Base-by-base conservation (phyloP, 1,140 invertebrate species). In the Pseudoatta argentina region DNA sequence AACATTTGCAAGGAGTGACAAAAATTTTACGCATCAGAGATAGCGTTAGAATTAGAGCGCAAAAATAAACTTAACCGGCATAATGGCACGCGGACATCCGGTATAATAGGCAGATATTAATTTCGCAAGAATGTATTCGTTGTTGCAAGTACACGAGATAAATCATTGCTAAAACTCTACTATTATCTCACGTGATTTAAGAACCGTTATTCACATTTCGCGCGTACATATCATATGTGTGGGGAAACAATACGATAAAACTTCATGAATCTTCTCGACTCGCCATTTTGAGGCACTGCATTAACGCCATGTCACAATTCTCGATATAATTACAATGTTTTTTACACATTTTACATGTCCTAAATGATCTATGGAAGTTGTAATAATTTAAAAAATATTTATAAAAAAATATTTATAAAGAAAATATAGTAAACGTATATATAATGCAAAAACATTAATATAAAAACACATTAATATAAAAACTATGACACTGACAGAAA, bases 141-240 rank as follows among this genome's bases (percentile, higher is more conserved):
- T 7, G 24, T 24, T n/a, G 79, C n/a, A 24, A 59, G 24, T 39
- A 30, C 30, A n/a, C 69, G 3, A 61, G 10, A 75, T 83, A 51
- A 73, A 75, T 83, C 14, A n/a, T 18, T 24, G 18, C 53, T 72
- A 16, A 48, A 61, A 24, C 57, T 16, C 44, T 18, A n/a, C 66
- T 27, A 16, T 27, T 72, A 59, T 73, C 18, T 16, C 79, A 24
- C 18, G 12, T 83, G 79, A 83, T 83, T 82, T 51, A 75, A 59
- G 55, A 75, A 75, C 34, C 78, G 10, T 44, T 75, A 75, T 83
- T 16, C 79, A 44, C 10, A 51, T 48, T 51, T 63, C n/a, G 24
- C 55, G 16, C 12, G 21, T 53, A 21, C 14, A 3, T 30, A 39
- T 48, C 34, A 39, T 39, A 69, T 21, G 21, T 30, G 27, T 3